Base-by-base conservation (phyloP, 2,113 vertebrate species). In the Hemiprocne comata region DNA sequence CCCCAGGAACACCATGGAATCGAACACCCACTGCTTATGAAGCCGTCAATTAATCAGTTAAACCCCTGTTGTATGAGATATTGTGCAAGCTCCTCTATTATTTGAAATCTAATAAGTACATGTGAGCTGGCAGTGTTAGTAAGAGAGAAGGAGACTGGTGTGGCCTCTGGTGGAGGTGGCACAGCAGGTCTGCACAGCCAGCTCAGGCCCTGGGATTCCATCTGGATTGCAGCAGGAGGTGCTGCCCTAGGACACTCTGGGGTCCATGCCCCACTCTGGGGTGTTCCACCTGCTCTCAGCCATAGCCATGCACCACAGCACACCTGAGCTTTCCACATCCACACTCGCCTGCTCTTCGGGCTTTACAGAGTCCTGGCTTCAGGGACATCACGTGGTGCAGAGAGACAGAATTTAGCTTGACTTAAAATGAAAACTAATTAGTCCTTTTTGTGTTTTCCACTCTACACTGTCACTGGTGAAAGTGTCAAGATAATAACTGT, bases 241-340 rank as follows among this genome's bases (percentile, higher is more conserved):
- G 40, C 40, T 42, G 40, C 40, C 40, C 14, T 42, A 42, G 40
- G 40, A 42, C 40, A 42, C 40, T 42, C 40, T 42, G 40, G 40
- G n/a, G n/a, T n/a, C n/a, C 40, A 42, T 42, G 40, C 40, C 40
- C 40, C 12, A 13, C 50, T 25, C 24, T 11, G 23, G 50, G 50
- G 50, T 21, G 23, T 51, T 13, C 26, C 33, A 2, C 50, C 33
- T 28, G 77, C 83, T n/a, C 44, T 36, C 33, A 11, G 53, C 54
- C 7, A 0, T 21, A 6, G 5, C 81, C 7, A 4, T 17, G 20
- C 2, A 0, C 3, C 74, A 3, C 5, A 2, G 50, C 38, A 13
- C 1, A 0, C 55, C 24, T 18, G 3, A 11, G 21, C 11, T 18
- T 29, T 12, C 67, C 72, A 6, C 9, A 0, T 9, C 58, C 29